Evolutionary conservation across 2,888 invertebrate species (phyloP).

Genomic region (Theristus sp.): DNA sequence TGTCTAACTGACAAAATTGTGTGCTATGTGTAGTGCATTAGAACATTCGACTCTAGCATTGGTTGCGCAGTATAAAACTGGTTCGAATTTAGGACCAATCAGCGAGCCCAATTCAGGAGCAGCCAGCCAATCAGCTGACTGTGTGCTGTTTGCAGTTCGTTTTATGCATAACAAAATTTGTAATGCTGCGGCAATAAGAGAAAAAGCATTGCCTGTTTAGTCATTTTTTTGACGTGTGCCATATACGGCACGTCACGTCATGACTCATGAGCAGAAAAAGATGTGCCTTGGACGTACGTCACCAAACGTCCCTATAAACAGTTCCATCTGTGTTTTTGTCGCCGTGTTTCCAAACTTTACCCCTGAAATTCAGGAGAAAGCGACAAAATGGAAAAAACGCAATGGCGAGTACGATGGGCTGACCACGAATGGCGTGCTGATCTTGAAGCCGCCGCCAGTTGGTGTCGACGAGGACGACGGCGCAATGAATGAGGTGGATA

Average conservation of each 20-base stretch:
- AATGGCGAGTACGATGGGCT: conserved; percentile 77
- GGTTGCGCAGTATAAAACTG: neutral
- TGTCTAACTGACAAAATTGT: no score
- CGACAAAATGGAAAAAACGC: conserved; percentile 65
- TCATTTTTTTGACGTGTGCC: neutral
- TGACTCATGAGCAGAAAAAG: no score
- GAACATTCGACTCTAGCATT: no score
- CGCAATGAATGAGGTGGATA: neutral
- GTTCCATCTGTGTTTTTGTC: no score
- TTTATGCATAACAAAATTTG: neutral
- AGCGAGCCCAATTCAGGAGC: neutral
- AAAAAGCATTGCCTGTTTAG: neutral
- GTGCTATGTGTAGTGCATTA: no score
- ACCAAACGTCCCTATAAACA: no score
- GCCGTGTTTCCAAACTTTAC: no score
- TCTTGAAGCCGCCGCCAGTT: conserved; percentile 39
- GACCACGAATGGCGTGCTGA: conserved; percentile 91
- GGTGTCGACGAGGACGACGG: conserved; percentile 46
- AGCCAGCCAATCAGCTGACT: no score
- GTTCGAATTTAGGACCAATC: neutral
- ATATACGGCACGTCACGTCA: no score
- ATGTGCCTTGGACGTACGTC: no score
- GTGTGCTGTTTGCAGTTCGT: no score
- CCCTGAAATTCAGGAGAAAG: conserved; percentile 99
- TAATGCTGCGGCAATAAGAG: neutral